A percentile compares a stretch with the other conserved stretches of the same genome.
phyloP scores from a whole-genome alignment of 2,888 invertebrate genomes.

The Silvanus unidentatus region DNA sequence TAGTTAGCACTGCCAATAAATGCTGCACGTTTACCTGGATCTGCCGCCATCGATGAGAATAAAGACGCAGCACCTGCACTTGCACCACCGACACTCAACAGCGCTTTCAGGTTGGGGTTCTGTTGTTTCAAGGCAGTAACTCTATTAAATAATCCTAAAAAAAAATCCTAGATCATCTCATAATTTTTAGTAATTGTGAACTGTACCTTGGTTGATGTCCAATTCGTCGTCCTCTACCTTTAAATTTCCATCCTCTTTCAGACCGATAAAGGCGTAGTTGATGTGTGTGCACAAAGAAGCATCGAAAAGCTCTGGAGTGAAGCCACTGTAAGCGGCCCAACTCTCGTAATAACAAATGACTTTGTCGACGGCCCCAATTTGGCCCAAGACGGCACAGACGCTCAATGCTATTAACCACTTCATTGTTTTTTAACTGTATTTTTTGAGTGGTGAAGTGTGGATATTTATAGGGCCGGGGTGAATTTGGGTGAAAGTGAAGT shows the following conservation, averaged over 20 bases:
- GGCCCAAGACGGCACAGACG: too few relatives aligned
- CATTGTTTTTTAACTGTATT: too few relatives aligned
- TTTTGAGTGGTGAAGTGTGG: too few relatives aligned
- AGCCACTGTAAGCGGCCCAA: slow-evolving; percentile 21
- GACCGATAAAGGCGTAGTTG: slow-evolving; percentile 26
- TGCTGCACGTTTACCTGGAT: slow-evolving; percentile 20
- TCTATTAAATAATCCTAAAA: slow-evolving; percentile 21
- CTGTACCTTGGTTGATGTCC: slow-evolving; percentile 11
- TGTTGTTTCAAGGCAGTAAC: slow-evolving; percentile 25
- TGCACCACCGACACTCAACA: slow-evolving; percentile 29
- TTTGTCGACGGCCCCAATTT: slow-evolving; percentile 14
- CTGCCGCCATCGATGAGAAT: slow-evolving; percentile 21
- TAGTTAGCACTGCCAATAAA: slow-evolving; percentile 27
- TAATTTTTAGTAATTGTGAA: background rate
- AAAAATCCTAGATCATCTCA: background rate
- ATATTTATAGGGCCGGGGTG: too few relatives aligned
- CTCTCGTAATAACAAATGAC: slow-evolving; percentile 30
- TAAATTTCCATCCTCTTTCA: slow-evolving; percentile 26
- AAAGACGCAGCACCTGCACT: slow-evolving; percentile 21
- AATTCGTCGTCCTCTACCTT: slow-evolving; percentile 19
- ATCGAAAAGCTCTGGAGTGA: slow-evolving; percentile 25
- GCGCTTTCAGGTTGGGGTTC: slow-evolving; percentile 26
- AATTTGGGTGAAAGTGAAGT: too few relatives aligned
- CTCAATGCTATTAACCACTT: too few relatives aligned
- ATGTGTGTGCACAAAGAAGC: slow-evolving; percentile 27